Percentiles rank a stretch among this genome's conserved stretches.
Evolutionary conservation across 1,140 invertebrate genomes (phyloP).

Genomic region (Trachymyrmex cornetzi): DNA sequence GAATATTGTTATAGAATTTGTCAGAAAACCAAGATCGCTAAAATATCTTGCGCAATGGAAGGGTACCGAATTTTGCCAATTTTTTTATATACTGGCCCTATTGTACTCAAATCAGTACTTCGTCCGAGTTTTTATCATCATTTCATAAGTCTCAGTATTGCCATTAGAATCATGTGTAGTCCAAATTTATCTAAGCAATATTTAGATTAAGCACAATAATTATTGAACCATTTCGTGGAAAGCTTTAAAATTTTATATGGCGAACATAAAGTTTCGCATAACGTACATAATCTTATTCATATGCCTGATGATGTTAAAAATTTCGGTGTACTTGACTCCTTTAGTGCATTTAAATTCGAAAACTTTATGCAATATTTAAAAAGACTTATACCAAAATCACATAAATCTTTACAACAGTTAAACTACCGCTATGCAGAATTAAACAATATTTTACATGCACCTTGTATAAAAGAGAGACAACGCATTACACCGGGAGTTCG

Average conservation of each 20-base stretch:
- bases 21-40: background rate
- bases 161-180: background rate
- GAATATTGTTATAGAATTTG: background rate
- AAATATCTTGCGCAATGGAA: background rate
- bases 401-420: constrained; percentile 4
- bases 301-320: background rate
- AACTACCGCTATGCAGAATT: background rate
- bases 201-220: background rate
- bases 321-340: background rate
- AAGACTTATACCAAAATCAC: background rate
- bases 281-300: constrained; percentile 4
- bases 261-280: background rate
- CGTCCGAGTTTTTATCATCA: background rate
- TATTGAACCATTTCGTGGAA: background rate
- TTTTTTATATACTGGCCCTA: constrained; percentile 23
- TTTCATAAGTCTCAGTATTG: background rate
- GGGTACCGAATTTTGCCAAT: background rate
- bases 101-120: background rate
- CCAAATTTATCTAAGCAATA: background rate
- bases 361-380: constrained; percentile 18
- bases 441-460: background rate
- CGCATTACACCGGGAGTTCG: background rate
- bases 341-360: constrained; percentile 15
- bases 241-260: constrained; percentile 6
- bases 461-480: background rate